A percentile compares a stretch with the other conserved stretches of the same genome.
phyloP scores from a whole-genome alignment of 2,113 vertebrate species.

The Lepisosteus osseus region DNA sequence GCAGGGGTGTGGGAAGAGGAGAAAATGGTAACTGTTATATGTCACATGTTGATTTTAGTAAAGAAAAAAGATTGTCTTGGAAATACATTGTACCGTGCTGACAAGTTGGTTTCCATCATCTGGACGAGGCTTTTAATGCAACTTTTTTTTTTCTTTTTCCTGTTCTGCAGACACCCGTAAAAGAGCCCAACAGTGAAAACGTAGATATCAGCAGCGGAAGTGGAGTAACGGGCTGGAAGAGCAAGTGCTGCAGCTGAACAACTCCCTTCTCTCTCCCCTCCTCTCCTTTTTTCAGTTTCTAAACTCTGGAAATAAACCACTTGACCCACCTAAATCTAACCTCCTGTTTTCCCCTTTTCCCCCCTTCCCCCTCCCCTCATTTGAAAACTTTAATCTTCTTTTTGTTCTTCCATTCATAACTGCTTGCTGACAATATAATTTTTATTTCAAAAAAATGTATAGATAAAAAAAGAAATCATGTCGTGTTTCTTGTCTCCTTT shows the following conservation, averaged over 20 bases:
- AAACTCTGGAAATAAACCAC: constrained; percentile 79
- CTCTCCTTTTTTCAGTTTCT: constrained; percentile 47
- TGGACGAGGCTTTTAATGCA: too few relatives aligned
- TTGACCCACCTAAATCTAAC: constrained; percentile 53
- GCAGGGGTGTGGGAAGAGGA: too few relatives aligned
- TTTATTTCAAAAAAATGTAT: constrained; percentile 74
- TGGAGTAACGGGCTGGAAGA: constrained; percentile 96
- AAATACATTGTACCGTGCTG: too few relatives aligned
- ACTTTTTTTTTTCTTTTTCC: constrained; percentile 31
- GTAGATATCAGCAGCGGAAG: constrained; percentile 95
- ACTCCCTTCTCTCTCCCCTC: constrained; percentile 53
- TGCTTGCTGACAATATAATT: constrained; percentile 74
- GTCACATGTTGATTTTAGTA: too few relatives aligned
- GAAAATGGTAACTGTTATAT: too few relatives aligned
- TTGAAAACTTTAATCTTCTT: constrained; percentile 55
- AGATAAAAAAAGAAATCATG: constrained; percentile 79
- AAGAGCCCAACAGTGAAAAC: constrained; percentile 99
- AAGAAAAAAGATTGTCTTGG: too few relatives aligned
- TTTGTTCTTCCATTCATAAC: constrained; percentile 68
- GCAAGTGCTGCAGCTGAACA: constrained; percentile 93
- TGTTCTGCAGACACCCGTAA: constrained; percentile 87
- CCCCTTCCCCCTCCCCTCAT: constrained; percentile 53
- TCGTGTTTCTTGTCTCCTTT: constrained; percentile 78
- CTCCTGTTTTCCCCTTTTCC: constrained; percentile 43
- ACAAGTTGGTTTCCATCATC: too few relatives aligned